Evolutionary conservation across 2,113 vertebrate species (phyloP), one percentile per base, ranked within the genome.

Genomic region (Gobius niger): DNA sequence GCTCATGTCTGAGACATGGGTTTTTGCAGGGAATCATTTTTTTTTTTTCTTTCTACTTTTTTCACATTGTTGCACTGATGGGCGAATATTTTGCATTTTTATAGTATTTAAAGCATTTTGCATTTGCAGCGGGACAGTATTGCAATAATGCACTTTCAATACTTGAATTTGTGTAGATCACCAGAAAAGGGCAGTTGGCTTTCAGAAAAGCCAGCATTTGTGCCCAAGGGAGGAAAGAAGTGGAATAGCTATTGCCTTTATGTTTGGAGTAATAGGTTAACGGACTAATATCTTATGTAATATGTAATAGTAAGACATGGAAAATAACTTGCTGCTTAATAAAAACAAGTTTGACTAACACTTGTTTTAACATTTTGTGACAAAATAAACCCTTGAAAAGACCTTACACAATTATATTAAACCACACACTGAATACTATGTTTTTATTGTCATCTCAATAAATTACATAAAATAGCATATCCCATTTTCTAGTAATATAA

Each of bases 111-210:
- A 95, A 95, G 93, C 94, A 94, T 96, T 96, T 97, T 95, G 95
- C 95, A 97, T 94, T 97, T 96, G 93, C 94, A 96, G 95, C 95
- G 93, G 96, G 95, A 97, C 96, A 95, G 96, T 98, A 98, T 94
- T 99, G 96, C 96, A 98, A 98, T 96, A 96, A 98, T 95, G 96
- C 95, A 96, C 96, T 97, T 98, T 96, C 95, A 87, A 98, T 98
- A 98, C 96, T 98, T 98, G 96, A 97, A 98, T 89, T 89, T 80
- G 82, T 89, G 93, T 93, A 93, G 93, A 95, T 91, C 91, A 93
- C 92, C 92, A 91, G 92, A 82, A 51, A 87, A 82, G 82, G 78
- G 71, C 91, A 87, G 56, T 82, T 24, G 68, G 76, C 70, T 75
- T 88, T 89, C 90, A 91, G 91, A 68, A 61, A 73, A 76, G 78